Evolutionary conservation across 2,888 invertebrate species (phyloP).

Genomic region (Orthosia cruda): DNA sequence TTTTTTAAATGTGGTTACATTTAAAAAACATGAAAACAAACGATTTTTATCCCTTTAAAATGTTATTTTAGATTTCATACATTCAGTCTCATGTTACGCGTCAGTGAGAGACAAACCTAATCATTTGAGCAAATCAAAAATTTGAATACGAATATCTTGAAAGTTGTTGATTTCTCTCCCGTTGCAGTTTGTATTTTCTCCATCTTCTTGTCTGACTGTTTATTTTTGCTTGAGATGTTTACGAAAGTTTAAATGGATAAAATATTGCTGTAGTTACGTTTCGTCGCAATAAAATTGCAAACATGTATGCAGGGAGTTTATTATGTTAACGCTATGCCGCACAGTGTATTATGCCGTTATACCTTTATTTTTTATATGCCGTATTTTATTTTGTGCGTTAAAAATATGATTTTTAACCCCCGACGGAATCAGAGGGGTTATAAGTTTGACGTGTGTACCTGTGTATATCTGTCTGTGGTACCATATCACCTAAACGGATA

Average conservation of each 20-base stretch:
- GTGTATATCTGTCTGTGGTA: too few species aligned
- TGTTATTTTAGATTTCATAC: not conserved
- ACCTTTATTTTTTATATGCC: not conserved
- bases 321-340: not conserved
- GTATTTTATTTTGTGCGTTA: not conserved
- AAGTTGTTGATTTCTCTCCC: conserved; percentile 17
- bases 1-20: too few species aligned
- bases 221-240: conserved; percentile 19
- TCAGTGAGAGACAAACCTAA: conserved; percentile 1
- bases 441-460: too few species aligned
- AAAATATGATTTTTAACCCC: too few species aligned
- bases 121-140: not conserved
- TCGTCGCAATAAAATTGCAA: conserved; percentile 42
- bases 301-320: conserved; percentile 5
- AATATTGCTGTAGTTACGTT: conserved; percentile 29
- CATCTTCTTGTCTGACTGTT: not conserved
- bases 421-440: too few species aligned
- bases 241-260: conserved; percentile 32
- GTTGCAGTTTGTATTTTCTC: not conserved
- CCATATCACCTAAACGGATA: too few species aligned
- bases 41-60: too few species aligned
- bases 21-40: too few species aligned
- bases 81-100: not conserved
- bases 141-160: not conserved
- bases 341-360: not conserved